Evolutionary conservation across 1,140 invertebrate genomes (phyloP), one percentile per base, ranked within the genome.

Genomic region (Brachionus plicatilis): DNA sequence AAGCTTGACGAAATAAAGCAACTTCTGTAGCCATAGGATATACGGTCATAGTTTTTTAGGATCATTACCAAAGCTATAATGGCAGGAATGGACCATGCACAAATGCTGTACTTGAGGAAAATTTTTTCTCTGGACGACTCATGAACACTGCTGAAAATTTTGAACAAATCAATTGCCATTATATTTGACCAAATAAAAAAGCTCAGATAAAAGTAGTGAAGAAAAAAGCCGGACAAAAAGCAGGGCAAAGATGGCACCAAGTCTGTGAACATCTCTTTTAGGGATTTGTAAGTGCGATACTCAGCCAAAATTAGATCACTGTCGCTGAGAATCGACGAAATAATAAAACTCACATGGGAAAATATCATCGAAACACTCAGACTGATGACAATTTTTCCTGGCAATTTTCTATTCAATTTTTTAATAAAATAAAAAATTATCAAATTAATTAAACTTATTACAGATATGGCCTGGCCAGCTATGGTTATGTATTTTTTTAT

Each of bases 161-260:
- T 33, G n/a, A 33, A 68, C 66, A 68, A 68, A 41, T 68, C 66
- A 8, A 68, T 68, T 12, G 66, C 66, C 66, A 68, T 68, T 68
- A 68, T 33, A 37, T 68, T 68, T 68, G 66, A 68, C 66, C 66
- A 68, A 33, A 33, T 4, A 68, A 68, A 68, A 68, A 68, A 68
- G 6, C 27, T 41, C 29, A 68, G 33, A 8, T 68, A 68, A 68
- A 68, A 68, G 33, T 68, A 68, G 24, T 68, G 66, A 68, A 41
- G 27, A 12, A 68, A 68, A 33, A 68, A 41, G 7, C 27, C 27
- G 3, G 33, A 33, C 33, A 68, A 5, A 17, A 33, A 68, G 12
- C 66, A 68, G 11, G 66, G 66, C 66, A 68, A 68, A 33, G n/a
- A 11, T 68, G 33, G 33, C n/a, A 33, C 24, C 12, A 68, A n/a